Percentiles rank a stretch among this genome's conserved stretches.
Evolutionary conservation across 1,140 invertebrate species (phyloP).

Genomic region (Harpegnathos saltator): DNA sequence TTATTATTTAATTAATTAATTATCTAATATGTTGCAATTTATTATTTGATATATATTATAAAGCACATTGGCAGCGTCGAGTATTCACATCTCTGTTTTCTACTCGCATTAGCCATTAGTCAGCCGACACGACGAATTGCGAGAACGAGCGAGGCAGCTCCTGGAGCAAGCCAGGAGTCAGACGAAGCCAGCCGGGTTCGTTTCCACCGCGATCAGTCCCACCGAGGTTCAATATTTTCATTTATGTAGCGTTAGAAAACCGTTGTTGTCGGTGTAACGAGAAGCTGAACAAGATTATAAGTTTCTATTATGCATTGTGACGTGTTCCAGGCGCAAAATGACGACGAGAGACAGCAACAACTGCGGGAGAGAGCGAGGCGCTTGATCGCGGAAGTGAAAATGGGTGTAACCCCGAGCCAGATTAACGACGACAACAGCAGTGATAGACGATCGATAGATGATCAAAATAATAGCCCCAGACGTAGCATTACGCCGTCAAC

Average conservation of each 20-base stretch:
- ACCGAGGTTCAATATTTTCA: slow-evolving; percentile 82
- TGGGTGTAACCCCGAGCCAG: slow-evolving; percentile 86
- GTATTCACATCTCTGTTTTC: slow-evolving; percentile 53
- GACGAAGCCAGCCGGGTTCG: slow-evolving; percentile 84
- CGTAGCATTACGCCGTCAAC: slow-evolving; percentile 84
- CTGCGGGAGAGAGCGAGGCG: slow-evolving; percentile 94
- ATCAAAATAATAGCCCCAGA: slow-evolving; percentile 85
- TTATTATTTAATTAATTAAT: no score
- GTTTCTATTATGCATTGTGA: slow-evolving; percentile 16
- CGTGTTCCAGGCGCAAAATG: slow-evolving; percentile 84
- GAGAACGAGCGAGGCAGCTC: slow-evolving; percentile 95
- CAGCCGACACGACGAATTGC: slow-evolving; percentile 93
- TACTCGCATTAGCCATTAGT: slow-evolving; percentile 88
- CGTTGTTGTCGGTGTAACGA: not conserved
- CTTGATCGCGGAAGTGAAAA: slow-evolving; percentile 95
- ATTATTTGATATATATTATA: no score
- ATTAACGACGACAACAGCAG: slow-evolving; percentile 82
- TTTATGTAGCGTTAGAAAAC: slow-evolving; percentile 20
- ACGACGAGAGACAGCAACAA: slow-evolving; percentile 94
- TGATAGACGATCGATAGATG: slow-evolving; percentile 82
- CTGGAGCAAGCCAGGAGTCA: slow-evolving; percentile 94
- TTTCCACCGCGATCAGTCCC: slow-evolving; percentile 83
- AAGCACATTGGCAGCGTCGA: no score
- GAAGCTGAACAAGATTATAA: not conserved
- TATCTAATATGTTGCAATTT: no score